phyloP scores from a whole-genome alignment of 2,797 vertebrate species.

The Sandelia bainsii region DNA sequence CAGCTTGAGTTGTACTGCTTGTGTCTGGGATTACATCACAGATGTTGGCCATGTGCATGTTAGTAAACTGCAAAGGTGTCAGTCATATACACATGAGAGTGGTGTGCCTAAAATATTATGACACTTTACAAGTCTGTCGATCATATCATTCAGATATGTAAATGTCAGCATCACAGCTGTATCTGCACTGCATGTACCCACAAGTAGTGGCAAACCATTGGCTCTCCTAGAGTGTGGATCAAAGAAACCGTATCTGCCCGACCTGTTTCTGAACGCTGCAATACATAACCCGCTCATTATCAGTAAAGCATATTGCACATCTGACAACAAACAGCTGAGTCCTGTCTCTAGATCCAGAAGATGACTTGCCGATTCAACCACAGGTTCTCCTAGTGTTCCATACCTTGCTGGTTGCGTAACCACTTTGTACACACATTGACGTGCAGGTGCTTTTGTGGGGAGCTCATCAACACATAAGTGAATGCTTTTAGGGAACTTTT shows the following conservation, averaged over 20 bases:
- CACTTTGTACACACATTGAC: no score
- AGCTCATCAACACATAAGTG: background rate
- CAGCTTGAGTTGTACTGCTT: background rate
- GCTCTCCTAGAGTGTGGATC: background rate
- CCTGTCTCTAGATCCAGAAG: background rate
- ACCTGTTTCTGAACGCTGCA: background rate
- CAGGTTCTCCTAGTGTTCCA: background rate
- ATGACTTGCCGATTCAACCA: no score
- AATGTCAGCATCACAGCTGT: background rate
- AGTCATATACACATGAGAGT: no score
- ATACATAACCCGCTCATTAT: background rate
- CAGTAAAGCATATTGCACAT: background rate
- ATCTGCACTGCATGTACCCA: no score
- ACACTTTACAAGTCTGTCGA: no score
- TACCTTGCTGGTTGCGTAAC: background rate
- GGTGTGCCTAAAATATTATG: no score
- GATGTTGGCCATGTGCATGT: background rate
- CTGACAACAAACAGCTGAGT: background rate
- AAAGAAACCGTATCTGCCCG: background rate
- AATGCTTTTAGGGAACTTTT: background rate
- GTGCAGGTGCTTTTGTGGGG: background rate
- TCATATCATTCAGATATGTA: background rate
- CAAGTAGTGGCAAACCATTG: background rate
- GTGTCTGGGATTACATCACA: no score
- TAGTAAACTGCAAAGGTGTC: no score